These are phyloP conservation scores for Bibio marci DNA, from an alignment of 2,888 invertebrate genomes.

Conservation along the genomic window DNA sequence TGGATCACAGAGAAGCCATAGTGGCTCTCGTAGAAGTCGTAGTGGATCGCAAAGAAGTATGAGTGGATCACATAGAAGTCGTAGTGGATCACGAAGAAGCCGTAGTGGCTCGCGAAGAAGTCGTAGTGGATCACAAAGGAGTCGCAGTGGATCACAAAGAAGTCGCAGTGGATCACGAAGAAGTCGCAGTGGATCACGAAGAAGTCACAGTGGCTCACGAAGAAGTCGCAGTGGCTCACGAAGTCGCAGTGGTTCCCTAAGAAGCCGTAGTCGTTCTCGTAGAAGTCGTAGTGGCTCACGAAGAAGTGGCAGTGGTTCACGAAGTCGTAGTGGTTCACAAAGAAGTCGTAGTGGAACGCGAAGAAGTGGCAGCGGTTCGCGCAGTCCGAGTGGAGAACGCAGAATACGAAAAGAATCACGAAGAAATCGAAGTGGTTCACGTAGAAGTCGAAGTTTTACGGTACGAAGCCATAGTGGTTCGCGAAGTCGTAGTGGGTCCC, in stretches of 20 bases:
- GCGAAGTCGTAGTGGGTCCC: constrained; percentile 14
- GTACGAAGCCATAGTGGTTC: constrained; percentile 18
- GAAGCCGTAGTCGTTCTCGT: constrained; percentile 19
- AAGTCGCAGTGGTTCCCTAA: constrained; percentile 16
- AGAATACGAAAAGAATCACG: constrained; percentile 15
- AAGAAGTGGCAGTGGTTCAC: constrained; percentile 10
- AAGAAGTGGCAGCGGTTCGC: constrained; percentile 15
- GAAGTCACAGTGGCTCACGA: constrained; percentile 20
- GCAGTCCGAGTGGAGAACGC: constrained; percentile 10
- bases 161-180: constrained; percentile 12
- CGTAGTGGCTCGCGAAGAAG: constrained; percentile 6
- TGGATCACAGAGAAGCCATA: constrained; percentile 10
- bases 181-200: constrained; percentile 8
- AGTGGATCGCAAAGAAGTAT: constrained; percentile 10
- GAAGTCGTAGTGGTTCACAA: constrained; percentile 8
- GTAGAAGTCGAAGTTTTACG: constrained; percentile 13
- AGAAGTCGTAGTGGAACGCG: constrained; percentile 17
- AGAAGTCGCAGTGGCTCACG: constrained; percentile 7
- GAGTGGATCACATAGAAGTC: constrained; percentile 11
- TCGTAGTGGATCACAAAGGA: constrained; percentile 16
- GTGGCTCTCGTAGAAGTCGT: constrained; percentile 8
- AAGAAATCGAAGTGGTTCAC: constrained; percentile 17
- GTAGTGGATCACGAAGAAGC: constrained; percentile 12
- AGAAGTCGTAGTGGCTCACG: constrained; percentile 16
- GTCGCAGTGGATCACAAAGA: constrained; percentile 13